These are phyloP conservation scores for Ennomos fuscantarius DNA, from an alignment of 2,888 invertebrate genomes.

Conservation along the genomic window DNA sequence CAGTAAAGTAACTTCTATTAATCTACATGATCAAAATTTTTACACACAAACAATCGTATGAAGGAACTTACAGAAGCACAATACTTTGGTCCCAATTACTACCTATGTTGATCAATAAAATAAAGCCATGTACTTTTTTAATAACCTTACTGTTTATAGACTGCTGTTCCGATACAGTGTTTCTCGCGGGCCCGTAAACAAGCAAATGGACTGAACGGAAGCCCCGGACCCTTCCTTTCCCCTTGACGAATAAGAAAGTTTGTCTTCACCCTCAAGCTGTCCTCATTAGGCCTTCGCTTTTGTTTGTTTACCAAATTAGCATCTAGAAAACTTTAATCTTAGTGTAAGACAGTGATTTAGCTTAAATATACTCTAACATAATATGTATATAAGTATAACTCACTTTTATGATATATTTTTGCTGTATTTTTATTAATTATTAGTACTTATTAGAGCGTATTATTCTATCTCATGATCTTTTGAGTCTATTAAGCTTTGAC, in stretches of 20 bases:
- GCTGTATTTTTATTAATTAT: too few species aligned
- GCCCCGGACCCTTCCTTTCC: conserved; percentile 64
- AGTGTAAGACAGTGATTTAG: conserved; percentile 12
- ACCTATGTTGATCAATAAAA: too few species aligned
- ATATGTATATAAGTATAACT: too few species aligned
- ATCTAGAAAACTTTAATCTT: conserved; percentile 62
- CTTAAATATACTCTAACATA: not conserved
- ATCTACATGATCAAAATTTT: too few species aligned
- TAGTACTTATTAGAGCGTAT: too few species aligned
- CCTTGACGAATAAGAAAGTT: conserved; percentile 76
- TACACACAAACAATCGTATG: too few species aligned
- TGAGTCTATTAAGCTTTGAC: too few species aligned
- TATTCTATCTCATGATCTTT: too few species aligned
- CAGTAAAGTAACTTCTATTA: not conserved
- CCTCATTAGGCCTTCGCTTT: conserved; percentile 81
- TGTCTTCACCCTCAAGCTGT: conserved; percentile 68
- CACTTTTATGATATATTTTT: too few species aligned
- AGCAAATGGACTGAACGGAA: conserved; percentile 81
- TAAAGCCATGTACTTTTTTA: not conserved
- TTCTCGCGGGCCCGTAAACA: conserved; percentile 62
- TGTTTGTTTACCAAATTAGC: conserved; percentile 82
- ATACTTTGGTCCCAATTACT: too few species aligned
- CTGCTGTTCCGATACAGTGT: conserved; percentile 28
- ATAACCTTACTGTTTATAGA: conserved; percentile 3
- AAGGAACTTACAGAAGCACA: too few species aligned